phyloP scores from a whole-genome alignment of 2,113 vertebrate genomes.

The Xerus inauris region DNA sequence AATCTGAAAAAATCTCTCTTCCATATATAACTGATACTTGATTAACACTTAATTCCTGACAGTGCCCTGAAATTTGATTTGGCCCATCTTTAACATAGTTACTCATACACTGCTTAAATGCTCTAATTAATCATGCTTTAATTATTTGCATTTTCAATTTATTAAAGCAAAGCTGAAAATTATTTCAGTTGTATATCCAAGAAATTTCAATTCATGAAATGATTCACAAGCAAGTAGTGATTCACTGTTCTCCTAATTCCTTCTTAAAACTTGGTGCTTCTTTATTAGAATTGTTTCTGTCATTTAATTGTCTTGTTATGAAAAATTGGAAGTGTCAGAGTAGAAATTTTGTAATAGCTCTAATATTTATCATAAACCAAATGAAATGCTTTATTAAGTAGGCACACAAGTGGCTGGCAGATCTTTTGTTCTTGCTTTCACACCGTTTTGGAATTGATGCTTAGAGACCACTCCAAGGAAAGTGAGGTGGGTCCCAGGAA shows the following conservation, averaged over 20 bases:
- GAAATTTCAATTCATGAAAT: conserved; percentile 69
- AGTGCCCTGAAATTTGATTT: conserved; percentile 59
- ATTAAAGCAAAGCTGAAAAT: conserved; percentile 69
- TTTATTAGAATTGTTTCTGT: conserved; percentile 50
- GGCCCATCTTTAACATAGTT: conserved; percentile 69
- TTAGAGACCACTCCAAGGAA: background rate
- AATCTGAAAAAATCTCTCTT: conserved; percentile 32
- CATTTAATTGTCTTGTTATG: conserved; percentile 51
- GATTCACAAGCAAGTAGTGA: conserved; percentile 60
- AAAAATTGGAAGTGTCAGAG: background rate
- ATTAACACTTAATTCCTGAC: conserved; percentile 55
- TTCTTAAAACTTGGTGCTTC: conserved; percentile 42
- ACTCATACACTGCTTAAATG: conserved; percentile 72
- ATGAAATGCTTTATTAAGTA: background rate
- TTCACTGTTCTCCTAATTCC: conserved; percentile 29
- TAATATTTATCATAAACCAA: background rate
- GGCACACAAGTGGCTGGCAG: background rate
- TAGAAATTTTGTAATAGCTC: background rate
- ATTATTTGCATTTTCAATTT: conserved; percentile 76
- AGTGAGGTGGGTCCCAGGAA: background rate
- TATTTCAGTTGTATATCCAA: conserved; percentile 66
- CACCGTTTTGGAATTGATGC: background rate
- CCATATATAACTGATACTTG: conserved; percentile 27
- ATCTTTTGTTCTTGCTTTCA: background rate
- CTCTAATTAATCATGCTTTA: conserved; percentile 77